These are phyloP conservation scores for Thereva unica DNA, from an alignment of 2,888 invertebrate species.

Conservation along the genomic window DNA sequence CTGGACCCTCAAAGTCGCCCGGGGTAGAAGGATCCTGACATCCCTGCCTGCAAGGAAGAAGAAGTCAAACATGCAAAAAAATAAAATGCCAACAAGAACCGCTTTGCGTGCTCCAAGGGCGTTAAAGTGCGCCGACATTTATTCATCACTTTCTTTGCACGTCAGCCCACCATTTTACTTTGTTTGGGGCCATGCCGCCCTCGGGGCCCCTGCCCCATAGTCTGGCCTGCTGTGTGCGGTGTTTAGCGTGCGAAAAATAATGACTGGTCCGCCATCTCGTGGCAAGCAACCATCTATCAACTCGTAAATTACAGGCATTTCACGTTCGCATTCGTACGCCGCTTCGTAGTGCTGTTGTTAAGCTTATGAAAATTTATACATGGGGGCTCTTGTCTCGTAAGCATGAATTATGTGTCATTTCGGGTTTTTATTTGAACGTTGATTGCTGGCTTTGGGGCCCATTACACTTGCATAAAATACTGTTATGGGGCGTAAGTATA, in stretches of 20 bases:
- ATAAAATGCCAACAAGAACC: conserved; percentile 27
- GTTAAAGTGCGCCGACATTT: conserved; percentile 39
- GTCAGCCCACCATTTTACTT: conserved; percentile 28
- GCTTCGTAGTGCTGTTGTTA: conserved; percentile 17
- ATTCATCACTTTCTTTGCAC: conserved; percentile 38
- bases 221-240: background rate
- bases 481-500: conserved; percentile 33
- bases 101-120: conserved; percentile 37
- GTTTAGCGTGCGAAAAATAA: conserved; percentile 39
- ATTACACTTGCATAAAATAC: conserved; percentile 34
- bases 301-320: conserved; percentile 38
- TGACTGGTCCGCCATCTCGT: conserved; percentile 40
- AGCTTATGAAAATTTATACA: conserved; percentile 38
- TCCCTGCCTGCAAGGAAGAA: too few relatives aligned
- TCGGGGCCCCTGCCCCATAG: background rate
- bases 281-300: conserved; percentile 39
- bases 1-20: too few relatives aligned
- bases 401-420: conserved; percentile 46
- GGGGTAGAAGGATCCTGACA: too few relatives aligned
- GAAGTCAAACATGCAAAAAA: background rate
- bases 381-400: conserved; percentile 42
- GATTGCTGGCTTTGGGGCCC: conserved; percentile 42
- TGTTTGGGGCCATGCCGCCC: conserved; percentile 13
- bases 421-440: conserved; percentile 46
- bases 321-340: conserved; percentile 18